Conservation (phyloP, 2,888 invertebrate species). For the Chalcis sispes region DNA sequence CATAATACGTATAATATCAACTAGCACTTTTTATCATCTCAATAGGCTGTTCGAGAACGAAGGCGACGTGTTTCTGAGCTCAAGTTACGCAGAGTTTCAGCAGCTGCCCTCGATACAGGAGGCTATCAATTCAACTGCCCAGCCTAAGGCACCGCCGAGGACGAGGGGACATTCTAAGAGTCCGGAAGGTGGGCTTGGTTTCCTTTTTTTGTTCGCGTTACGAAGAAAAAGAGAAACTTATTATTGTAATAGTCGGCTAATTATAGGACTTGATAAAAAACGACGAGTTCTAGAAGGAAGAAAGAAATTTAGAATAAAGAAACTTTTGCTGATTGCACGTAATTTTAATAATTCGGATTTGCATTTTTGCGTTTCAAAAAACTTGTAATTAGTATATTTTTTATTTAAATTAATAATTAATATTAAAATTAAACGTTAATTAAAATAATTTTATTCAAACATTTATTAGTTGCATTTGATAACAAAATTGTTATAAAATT, state of each 20-base stretch:
- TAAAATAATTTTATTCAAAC: too few relatives aligned
- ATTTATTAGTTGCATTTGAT: too few relatives aligned
- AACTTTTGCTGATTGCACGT: conserved; percentile 36
- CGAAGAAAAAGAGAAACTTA: conserved; percentile 8
- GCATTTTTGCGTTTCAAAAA: background rate
- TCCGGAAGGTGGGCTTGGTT: conserved; percentile 74
- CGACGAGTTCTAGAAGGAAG: background rate
- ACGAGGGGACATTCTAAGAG: conserved; percentile 77
- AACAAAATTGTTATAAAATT: too few relatives aligned
- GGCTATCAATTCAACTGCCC: conserved; percentile 65
- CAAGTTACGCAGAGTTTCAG: conserved; percentile 82
- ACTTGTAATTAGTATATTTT: background rate
- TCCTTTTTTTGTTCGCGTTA: conserved; percentile 34
- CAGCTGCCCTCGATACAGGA: conserved; percentile 81
- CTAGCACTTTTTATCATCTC: background rate
- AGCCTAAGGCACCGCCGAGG: conserved; percentile 73
- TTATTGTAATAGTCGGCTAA: conserved; percentile 35
- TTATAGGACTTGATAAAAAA: background rate
- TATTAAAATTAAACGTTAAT: too few relatives aligned
- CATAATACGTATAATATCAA: too few relatives aligned
- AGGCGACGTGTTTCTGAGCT: conserved; percentile 83
- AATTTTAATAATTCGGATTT: conserved; percentile 23
- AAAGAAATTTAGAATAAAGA: background rate
- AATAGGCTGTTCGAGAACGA: conserved; percentile 88
- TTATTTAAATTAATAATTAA: background rate